Base-by-base conservation (phyloP, 1,140 invertebrate species). In the Drosophila cardini region DNA sequence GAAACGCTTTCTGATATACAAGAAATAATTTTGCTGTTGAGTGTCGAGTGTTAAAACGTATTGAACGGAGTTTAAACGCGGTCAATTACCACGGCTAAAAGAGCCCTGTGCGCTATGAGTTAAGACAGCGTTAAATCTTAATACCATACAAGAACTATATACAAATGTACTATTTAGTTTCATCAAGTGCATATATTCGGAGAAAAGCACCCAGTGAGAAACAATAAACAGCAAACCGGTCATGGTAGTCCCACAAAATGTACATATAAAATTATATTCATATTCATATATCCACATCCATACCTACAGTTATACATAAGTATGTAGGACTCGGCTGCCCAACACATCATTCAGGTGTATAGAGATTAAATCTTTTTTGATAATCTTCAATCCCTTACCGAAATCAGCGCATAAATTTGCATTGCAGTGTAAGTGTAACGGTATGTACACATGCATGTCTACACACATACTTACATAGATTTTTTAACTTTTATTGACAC, bases 1-100 rank as follows among this genome's bases (percentile, higher is more conserved):
- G 90, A 91, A 90, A 90, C 86, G 86, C 72, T 85, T 84, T 90
- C 87, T 83, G 90, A 91, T 91, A 91, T 91, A 91, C 90, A 84
- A 87, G 78, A 91, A 91, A 89, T 91, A 90, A 86, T 90, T 90
- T 79, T 81, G 78, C 78, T 87, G 64, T 70, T 61, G 69, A 58
- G 67, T 87, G 64, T 70, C 57, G 69, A 58, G 67, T 62, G 64
- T 76, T 78, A 79, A 74, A 76, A 76, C 76, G 72, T 76, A 76
- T 86, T 72, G 72, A 87, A 90, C 85, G 72, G 65, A 72, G 80
- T 77, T 80, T 56, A 76, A 83, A 81, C 80, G 78, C 74, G 82
- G 76, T 90, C 76, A 76, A 65, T 48, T 74, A 48, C 57, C 48
- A 69, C 76, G 57, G 65, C 72, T 40, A 53, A 46, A 43, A 43